Conservation (phyloP, 2,797 vertebrate genomes). For the Jordanella pulchra region DNA sequence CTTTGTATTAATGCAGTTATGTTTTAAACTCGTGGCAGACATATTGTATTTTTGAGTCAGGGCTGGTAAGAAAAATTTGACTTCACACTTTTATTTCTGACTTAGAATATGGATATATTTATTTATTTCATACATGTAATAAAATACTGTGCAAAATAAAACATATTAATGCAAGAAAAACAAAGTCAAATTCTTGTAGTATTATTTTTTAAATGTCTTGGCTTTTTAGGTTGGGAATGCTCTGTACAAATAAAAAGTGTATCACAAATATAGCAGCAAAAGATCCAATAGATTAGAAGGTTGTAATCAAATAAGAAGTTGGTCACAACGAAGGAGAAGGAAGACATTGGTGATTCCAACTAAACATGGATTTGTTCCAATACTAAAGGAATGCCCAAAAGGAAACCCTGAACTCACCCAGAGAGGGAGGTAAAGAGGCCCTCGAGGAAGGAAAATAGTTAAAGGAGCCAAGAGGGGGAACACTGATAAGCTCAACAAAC, state of each 20-base stretch:
- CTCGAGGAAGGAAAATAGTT: conserved; percentile 37
- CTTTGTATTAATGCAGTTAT: too few species aligned
- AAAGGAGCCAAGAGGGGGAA: conserved; percentile 45
- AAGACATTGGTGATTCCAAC: conserved; percentile 47
- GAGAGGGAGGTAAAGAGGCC: conserved; percentile 53
- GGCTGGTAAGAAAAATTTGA: not conserved
- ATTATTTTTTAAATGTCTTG: not conserved
- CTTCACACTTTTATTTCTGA: not conserved
- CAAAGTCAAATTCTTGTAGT: not conserved
- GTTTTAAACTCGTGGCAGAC: too few species aligned
- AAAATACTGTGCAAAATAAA: not conserved
- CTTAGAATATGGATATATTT: not conserved
- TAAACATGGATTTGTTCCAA: conserved; percentile 63
- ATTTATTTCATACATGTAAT: not conserved
- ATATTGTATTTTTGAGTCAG: not conserved
- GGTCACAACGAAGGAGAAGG: conserved; percentile 34
- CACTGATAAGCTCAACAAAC: conserved; percentile 64
- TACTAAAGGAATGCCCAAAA: conserved; percentile 53
- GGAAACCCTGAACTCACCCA: conserved; percentile 44
- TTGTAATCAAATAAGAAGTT: conserved; percentile 37
- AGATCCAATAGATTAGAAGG: conserved; percentile 53
- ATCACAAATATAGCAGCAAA: conserved; percentile 50
- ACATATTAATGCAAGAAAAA: not conserved
- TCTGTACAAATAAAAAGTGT: conserved; percentile 5
- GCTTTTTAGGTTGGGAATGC: conserved; percentile 21